phyloP scores from a whole-genome alignment of 2,888 invertebrate species.

The Hydriomena furcata region DNA sequence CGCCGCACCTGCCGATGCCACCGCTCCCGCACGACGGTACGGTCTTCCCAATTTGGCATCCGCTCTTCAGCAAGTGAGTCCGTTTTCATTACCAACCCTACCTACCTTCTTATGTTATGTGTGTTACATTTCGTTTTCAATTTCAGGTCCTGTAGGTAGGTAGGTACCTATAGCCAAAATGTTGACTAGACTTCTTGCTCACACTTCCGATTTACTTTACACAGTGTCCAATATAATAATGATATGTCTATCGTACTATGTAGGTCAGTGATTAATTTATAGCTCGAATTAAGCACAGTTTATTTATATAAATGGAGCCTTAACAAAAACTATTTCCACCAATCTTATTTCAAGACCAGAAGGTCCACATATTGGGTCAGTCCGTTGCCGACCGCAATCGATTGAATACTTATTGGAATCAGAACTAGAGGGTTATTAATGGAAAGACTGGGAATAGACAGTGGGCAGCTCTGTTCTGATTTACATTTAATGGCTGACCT shows the following conservation, averaged over 20 bases:
- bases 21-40: constrained; percentile 77
- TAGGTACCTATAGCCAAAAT: no score
- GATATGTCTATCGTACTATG: no score
- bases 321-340: background rate
- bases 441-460: constrained; percentile 10
- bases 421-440: background rate
- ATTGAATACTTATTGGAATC: constrained; percentile 2
- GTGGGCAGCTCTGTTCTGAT: background rate
- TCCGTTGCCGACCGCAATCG: constrained; percentile 2
- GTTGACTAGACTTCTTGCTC: no score
- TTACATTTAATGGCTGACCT: background rate
- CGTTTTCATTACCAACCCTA: background rate
- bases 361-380: constrained; percentile 12
- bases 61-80: constrained; percentile 93
- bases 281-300: no score
- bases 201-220: no score
- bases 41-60: constrained; percentile 91
- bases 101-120: background rate
- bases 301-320: no score
- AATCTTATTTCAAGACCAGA: background rate
- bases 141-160: background rate
- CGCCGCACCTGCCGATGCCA: constrained; percentile 38
- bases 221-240: no score
- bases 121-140: no score
- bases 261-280: no score